These are phyloP conservation scores for Sinella curviseta DNA, from an alignment of 1,140 invertebrate genomes.

Conservation along the genomic window DNA sequence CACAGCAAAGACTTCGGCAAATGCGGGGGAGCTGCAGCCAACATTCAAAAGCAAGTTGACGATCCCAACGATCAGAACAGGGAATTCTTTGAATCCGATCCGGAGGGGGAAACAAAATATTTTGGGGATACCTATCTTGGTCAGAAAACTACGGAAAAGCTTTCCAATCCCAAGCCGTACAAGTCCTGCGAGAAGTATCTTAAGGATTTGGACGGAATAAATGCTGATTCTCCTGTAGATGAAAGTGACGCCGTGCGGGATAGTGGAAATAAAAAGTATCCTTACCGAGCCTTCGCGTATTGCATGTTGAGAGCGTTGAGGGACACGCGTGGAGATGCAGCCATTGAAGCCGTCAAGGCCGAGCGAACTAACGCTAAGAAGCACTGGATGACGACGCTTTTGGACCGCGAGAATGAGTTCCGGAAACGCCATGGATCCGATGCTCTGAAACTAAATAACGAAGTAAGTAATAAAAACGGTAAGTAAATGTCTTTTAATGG, in stretches of 20 bases:
- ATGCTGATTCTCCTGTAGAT: not conserved
- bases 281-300: not conserved
- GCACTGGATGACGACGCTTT: not conserved
- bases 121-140: too few species aligned
- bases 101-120: too few species aligned
- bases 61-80: too few species aligned
- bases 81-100: too few species aligned
- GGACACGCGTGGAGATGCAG: not conserved
- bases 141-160: too few species aligned
- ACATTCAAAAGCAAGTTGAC: not conserved
- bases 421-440: not conserved
- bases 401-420: not conserved
- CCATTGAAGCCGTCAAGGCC: not conserved
- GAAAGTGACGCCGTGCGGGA: not conserved
- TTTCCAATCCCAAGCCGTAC: not conserved
- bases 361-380: not conserved
- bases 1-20: not conserved
- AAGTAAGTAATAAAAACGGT: too few species aligned
- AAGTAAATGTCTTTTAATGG: too few species aligned
- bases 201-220: not conserved
- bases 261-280: not conserved
- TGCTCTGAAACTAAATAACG: not conserved
- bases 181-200: not conserved
- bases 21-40: not conserved
- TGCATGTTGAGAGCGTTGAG: not conserved